phyloP scores from a whole-genome alignment of 2,888 invertebrate genomes.

The Unio delphinus region DNA sequence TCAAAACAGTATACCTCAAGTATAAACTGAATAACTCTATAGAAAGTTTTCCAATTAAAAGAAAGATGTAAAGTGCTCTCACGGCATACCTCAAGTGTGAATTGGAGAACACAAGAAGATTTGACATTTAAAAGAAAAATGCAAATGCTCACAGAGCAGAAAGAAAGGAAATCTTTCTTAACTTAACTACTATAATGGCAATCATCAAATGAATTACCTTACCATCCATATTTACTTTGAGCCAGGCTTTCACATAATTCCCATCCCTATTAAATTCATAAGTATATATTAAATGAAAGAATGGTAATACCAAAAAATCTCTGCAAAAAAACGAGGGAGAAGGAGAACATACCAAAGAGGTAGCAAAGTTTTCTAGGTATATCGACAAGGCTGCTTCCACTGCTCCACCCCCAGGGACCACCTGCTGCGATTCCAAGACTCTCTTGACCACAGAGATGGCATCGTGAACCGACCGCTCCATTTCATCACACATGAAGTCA shows the following conservation, averaged over 20 bases:
- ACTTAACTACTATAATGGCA: too few relatives aligned
- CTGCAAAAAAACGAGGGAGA: background rate
- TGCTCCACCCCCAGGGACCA: slow-evolving; percentile 96
- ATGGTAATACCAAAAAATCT: background rate
- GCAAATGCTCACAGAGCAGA: too few relatives aligned
- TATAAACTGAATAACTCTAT: too few relatives aligned
- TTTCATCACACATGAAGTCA: slow-evolving; percentile 99
- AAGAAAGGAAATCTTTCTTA: too few relatives aligned
- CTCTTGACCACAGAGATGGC: slow-evolving; percentile 96
- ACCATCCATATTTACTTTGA: background rate
- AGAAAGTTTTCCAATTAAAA: too few relatives aligned
- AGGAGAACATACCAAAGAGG: slow-evolving; percentile 83
- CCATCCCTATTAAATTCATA: background rate
- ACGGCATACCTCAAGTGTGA: too few relatives aligned
- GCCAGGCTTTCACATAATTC: background rate
- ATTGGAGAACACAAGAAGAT: too few relatives aligned
- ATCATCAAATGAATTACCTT: too few relatives aligned
- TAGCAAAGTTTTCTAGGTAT: slow-evolving; percentile 98
- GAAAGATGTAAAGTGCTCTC: too few relatives aligned
- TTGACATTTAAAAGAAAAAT: too few relatives aligned
- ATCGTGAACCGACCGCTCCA: slow-evolving; percentile 99
- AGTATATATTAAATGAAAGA: background rate
- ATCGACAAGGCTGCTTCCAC: slow-evolving; percentile 98
- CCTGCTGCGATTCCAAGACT: slow-evolving; percentile 94
- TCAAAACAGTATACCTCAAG: too few relatives aligned